Conservation (phyloP, 2,888 invertebrate genomes). For the Yponomeuta sedellus region DNA sequence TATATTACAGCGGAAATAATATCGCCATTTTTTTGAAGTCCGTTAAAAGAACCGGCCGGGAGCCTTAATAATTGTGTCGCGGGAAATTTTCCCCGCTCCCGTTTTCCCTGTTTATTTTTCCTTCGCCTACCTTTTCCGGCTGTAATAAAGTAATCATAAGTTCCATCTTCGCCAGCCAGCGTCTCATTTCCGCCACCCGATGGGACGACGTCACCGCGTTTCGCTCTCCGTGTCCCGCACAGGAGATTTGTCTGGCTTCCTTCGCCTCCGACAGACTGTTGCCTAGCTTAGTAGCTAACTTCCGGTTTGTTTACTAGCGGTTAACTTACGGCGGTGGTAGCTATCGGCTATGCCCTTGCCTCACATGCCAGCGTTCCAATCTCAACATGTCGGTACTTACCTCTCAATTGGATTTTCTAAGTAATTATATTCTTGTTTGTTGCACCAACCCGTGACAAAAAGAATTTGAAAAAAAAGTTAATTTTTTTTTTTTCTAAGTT, state of each 20-base stretch:
- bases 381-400: too few relatives aligned
- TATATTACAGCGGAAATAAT: background rate
- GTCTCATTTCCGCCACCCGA: conserved; percentile 36
- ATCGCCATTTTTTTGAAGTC: background rate
- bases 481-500: too few relatives aligned
- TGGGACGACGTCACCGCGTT: conserved; percentile 27
- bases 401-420: too few relatives aligned
- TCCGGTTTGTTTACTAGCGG: background rate
- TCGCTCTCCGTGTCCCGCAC: conserved; percentile 21
- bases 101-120: background rate
- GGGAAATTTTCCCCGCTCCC: background rate
- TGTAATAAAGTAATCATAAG: conserved; percentile 1
- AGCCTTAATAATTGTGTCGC: background rate
- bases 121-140: conserved; percentile 1
- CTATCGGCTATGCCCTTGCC: too few relatives aligned
- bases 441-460: too few relatives aligned
- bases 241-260: conserved; percentile 4
- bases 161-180: conserved; percentile 17
- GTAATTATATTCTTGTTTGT: too few relatives aligned
- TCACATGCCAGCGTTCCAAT: background rate
- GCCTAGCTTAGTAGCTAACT: background rate
- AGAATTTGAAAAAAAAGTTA: too few relatives aligned
- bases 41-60: background rate
- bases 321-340: background rate
- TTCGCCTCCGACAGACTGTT: background rate